Percentiles rank a stretch among this genome's conserved stretches.
phyloP scores from a whole-genome alignment of 1,140 invertebrate genomes.

The Cephus cinctus region DNA sequence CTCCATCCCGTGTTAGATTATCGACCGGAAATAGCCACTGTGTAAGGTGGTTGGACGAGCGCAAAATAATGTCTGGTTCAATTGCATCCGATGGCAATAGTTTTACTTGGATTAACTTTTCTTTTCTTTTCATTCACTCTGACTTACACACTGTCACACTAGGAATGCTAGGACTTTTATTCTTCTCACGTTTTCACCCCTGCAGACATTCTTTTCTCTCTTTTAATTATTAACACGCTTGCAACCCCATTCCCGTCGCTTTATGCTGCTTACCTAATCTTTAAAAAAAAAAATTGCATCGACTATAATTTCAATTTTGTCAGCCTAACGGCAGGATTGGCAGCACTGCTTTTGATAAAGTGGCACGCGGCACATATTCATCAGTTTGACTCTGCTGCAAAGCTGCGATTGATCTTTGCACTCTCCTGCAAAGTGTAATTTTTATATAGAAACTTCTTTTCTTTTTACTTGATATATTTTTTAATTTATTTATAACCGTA shows the following conservation, averaged over 20 bases:
- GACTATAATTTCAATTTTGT: too few species aligned
- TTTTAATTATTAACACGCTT: background rate
- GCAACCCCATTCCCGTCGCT: background rate
- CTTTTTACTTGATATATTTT: background rate
- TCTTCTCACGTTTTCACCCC: background rate
- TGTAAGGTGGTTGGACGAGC: too few species aligned
- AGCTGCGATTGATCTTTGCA: conserved; percentile 78
- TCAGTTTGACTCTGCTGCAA: conserved; percentile 76
- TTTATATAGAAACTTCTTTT: background rate
- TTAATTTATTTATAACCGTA: conserved; percentile 25
- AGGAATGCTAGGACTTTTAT: too few species aligned
- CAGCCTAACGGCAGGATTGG: conserved; percentile 64
- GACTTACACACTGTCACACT: too few species aligned
- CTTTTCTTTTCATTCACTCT: too few species aligned
- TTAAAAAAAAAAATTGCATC: too few species aligned
- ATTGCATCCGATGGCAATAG: too few species aligned
- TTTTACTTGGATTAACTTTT: too few species aligned
- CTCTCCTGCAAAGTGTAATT: conserved; percentile 59
- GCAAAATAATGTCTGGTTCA: too few species aligned
- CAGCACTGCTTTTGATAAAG: conserved; percentile 83
- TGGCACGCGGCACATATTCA: conserved; percentile 80
- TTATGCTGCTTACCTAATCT: background rate
- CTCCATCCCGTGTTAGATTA: too few species aligned
- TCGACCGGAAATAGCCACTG: too few species aligned
- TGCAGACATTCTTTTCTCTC: too few species aligned